Percentiles rank a stretch among this genome's conserved stretches.
These are phyloP conservation scores for Vulpes ferrilata DNA, from an alignment of 2,113 vertebrate genomes.

Conservation along the genomic window DNA sequence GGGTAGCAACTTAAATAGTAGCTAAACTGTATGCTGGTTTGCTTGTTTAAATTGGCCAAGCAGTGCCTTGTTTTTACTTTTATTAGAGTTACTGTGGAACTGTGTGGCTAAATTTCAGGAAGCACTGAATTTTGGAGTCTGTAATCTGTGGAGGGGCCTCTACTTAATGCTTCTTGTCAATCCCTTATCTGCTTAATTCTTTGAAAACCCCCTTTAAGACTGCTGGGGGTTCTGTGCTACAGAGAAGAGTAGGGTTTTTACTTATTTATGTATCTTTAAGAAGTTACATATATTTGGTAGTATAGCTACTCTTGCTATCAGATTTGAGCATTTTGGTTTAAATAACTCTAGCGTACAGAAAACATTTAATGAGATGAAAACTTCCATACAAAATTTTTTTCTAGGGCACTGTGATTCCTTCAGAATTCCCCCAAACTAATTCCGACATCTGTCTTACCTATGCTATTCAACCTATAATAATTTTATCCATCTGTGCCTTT, in stretches of 20 bases:
- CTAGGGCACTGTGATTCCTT: neutral
- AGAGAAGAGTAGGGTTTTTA: constrained; percentile 19
- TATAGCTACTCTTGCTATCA: neutral
- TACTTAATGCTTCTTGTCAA: neutral
- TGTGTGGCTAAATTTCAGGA: constrained; percentile 12
- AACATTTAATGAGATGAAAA: neutral
- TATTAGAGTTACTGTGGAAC: constrained; percentile 15
- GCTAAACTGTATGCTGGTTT: neutral
- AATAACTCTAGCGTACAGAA: neutral
- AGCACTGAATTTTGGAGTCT: constrained; percentile 32
- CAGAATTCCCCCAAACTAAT: neutral
- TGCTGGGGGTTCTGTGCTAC: neutral
- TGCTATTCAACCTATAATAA: neutral
- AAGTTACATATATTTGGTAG: neutral
- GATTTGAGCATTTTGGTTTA: neutral
- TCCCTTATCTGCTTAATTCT: constrained; percentile 10
- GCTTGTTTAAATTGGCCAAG: constrained; percentile 41
- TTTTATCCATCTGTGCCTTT: neutral
- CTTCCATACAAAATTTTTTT: neutral
- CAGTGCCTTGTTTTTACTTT: neutral
- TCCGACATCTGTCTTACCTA: neutral
- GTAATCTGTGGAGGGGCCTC: neutral
- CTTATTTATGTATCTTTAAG: constrained; percentile 48
- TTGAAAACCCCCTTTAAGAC: constrained; percentile 10
- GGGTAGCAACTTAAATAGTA: neutral